Conservation (phyloP, 2,113 vertebrate genomes). For the Notechis scutatus region DNA sequence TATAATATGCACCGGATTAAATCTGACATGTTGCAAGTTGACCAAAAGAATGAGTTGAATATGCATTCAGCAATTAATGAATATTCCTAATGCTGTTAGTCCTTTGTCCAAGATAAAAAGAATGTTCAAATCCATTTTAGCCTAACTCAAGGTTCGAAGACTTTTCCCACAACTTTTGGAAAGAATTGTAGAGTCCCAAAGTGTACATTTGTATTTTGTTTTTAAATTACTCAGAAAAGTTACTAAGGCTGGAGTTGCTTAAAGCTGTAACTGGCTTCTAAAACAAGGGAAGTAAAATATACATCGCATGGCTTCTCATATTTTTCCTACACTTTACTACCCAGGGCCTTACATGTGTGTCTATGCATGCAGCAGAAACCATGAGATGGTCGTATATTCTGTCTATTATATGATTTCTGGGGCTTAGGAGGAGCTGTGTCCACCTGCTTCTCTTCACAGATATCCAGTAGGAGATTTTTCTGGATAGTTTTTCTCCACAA, state of each 20-base stretch:
- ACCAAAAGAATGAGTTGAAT: background rate
- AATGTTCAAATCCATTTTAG: background rate
- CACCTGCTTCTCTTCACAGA: background rate
- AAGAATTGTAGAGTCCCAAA: background rate
- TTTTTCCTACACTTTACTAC: background rate
- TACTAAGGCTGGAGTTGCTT: background rate
- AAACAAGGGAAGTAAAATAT: background rate
- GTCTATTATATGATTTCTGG: background rate
- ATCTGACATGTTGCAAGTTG: background rate
- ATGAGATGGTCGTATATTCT: background rate
- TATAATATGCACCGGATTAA: background rate
- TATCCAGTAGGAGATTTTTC: background rate
- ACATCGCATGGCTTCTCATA: background rate
- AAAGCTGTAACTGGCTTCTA: background rate
- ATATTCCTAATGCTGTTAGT: background rate
- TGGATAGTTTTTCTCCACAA: background rate
- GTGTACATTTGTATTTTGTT: background rate
- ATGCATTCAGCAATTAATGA: background rate
- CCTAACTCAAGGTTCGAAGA: background rate
- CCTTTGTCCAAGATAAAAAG: background rate
- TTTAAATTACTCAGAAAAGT: background rate
- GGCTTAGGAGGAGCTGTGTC: background rate
- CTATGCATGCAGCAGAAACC: background rate
- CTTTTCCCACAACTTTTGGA: background rate
- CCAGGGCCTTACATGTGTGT: background rate